Percentiles rank a stretch among this genome's conserved stretches.
phyloP scores from a whole-genome alignment of 2,113 vertebrate species.

The Centropus bengalensis region DNA sequence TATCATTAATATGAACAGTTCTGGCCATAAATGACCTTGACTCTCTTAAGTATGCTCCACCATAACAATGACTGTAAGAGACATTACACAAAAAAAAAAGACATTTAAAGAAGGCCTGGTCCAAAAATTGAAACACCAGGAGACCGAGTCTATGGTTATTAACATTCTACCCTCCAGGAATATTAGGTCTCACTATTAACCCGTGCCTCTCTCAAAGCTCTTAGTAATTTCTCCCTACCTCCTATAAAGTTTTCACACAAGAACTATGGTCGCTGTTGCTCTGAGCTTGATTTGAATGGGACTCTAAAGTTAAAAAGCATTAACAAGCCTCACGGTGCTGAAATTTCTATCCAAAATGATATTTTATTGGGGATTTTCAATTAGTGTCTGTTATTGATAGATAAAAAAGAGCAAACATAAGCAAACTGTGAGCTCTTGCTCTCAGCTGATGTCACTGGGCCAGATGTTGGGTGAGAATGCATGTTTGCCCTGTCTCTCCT shows the following conservation, averaged over 20 bases:
- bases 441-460: neutral
- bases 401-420: neutral
- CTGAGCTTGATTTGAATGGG: neutral
- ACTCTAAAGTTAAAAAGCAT: neutral
- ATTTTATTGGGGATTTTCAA: neutral
- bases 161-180: neutral
- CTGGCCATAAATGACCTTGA: conserved; percentile 21
- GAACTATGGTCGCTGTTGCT: neutral
- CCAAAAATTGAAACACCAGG: neutral
- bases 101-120: neutral
- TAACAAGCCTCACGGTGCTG: neutral
- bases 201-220: neutral
- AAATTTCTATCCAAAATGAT: neutral
- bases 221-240: neutral
- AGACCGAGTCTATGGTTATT: neutral
- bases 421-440: neutral
- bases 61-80: neutral
- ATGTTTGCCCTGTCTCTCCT: neutral
- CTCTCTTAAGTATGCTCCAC: neutral
- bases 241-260: neutral
- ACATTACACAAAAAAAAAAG: neutral
- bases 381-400: neutral
- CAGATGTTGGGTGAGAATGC: neutral
- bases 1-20: neutral
- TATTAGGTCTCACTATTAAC: neutral